A percentile compares a stretch with the other conserved stretches of the same genome.
phyloP scores from a whole-genome alignment of 2,888 invertebrate species.

The Byasa hedistus region DNA sequence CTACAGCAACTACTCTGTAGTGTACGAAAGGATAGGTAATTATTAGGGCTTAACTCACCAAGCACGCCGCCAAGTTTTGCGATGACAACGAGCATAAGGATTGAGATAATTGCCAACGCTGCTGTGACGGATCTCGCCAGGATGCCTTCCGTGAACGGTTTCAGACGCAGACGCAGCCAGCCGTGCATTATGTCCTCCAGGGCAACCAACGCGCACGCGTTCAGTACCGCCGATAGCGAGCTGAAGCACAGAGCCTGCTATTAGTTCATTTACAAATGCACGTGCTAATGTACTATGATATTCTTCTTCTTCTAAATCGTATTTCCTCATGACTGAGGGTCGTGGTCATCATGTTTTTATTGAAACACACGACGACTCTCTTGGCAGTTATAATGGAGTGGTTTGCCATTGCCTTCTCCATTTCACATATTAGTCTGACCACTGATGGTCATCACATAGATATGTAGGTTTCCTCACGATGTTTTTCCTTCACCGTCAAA shows the following conservation, averaged over 20 bases:
- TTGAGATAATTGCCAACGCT: conserved; percentile 81
- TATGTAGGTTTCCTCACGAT: no score
- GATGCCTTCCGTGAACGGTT: conserved; percentile 81
- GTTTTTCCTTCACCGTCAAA: no score
- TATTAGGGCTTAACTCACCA: conserved; percentile 77
- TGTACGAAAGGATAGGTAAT: no score
- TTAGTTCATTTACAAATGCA: background rate
- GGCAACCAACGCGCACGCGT: conserved; percentile 91
- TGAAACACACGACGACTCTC: no score
- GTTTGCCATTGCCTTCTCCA: no score
- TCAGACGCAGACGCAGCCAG: conserved; percentile 81
- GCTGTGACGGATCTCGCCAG: conserved; percentile 83
- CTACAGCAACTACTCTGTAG: background rate
- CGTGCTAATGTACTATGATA: no score
- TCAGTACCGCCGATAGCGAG: conserved; percentile 92
- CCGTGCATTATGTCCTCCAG: conserved; percentile 90
- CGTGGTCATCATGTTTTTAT: no score
- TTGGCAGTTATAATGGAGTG: no score
- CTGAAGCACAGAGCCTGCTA: conserved; percentile 62
- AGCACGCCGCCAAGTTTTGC: conserved; percentile 89
- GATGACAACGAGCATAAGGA: conserved; percentile 84
- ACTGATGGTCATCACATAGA: no score
- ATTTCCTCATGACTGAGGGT: no score
- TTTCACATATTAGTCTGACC: no score
- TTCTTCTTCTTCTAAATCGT: no score